Evolutionary conservation across 2,888 invertebrate species (phyloP), one percentile per base, ranked within the genome.

Genomic region (Trachelus tabidus): DNA sequence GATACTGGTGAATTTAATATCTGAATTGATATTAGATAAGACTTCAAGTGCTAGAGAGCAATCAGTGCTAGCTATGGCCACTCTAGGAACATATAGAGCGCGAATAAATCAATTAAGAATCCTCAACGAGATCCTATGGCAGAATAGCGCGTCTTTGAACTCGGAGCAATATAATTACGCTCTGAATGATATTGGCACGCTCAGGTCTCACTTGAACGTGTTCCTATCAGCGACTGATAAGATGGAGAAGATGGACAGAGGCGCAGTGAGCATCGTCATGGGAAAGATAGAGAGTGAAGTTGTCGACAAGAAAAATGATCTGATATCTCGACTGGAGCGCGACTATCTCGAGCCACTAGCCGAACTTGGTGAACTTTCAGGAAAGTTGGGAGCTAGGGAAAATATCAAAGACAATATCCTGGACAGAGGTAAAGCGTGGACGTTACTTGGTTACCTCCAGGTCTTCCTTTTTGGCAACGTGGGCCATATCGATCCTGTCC

Each of bases 401-500:
- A 33, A 40, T 31, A 56, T 69, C 34, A 77, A 79, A 37, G 75
- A 74, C 34, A 79, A 81, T 68, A 68, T 37, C 15, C 12, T 83
- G 15, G 85, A 83, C n/a, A 85, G 86, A 73, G 90, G 90, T 3
- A 83, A 82, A 77, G 83, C 85, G 4, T 91, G 91, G 91, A 78
- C 88, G 33, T 78, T 87, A 1, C 79, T 92, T 0, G 91, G 91
- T 12, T 88, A 89, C 35, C 80, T 91, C 31, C 88, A 89, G 75
- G 80, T 88, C 4, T 85, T 87, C 79, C 76, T 90, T 0, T 90
- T 89, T 80, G 80, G 85, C 0, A 89, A 88, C 75, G 78, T 90
- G 4, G 89, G 88, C 3, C 81, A 86, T 1, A 95, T 98, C 9
- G 98, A 98, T 92, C 97, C 98, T 0, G 95, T 97, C 0, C 94